A percentile compares a stretch with the other conserved stretches of the same genome.
These are phyloP conservation scores for Nephrocerus scutellatus DNA, from an alignment of 2,888 invertebrate genomes.

Conservation along the genomic window DNA sequence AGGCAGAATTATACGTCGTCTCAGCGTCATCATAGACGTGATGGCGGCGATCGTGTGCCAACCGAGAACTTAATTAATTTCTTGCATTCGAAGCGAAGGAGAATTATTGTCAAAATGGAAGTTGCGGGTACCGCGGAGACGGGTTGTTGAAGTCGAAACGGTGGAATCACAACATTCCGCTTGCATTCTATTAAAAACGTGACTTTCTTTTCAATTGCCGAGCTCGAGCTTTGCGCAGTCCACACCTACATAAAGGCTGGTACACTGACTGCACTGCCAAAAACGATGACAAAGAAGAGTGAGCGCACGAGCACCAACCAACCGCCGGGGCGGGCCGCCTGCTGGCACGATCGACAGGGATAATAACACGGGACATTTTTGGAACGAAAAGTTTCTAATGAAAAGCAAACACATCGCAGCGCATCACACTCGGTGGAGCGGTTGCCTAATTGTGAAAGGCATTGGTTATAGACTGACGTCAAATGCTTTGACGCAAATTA, in stretches of 20 bases:
- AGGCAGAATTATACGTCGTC: too few relatives aligned
- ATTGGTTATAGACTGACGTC: too few relatives aligned
- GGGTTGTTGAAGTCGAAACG: too few relatives aligned
- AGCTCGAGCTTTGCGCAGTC: background rate
- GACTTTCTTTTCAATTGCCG: conserved; percentile 23
- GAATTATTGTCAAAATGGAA: too few relatives aligned
- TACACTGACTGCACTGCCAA: conserved; percentile 3
- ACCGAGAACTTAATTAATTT: too few relatives aligned
- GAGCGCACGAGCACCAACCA: background rate
- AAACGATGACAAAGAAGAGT: conserved; percentile 1
- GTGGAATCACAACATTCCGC: too few relatives aligned
- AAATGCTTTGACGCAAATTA: too few relatives aligned
- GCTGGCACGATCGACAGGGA: conserved; percentile 6
- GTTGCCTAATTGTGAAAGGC: too few relatives aligned
- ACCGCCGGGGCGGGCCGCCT: conserved; percentile 17
- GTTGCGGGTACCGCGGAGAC: too few relatives aligned
- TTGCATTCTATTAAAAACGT: conserved; percentile 29
- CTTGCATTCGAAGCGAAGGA: too few relatives aligned
- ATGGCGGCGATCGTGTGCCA: too few relatives aligned
- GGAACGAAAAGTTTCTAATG: conserved; percentile 39
- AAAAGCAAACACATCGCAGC: conserved; percentile 41
- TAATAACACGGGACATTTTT: conserved; percentile 27
- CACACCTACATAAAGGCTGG: background rate
- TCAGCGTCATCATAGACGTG: conserved; percentile 15
- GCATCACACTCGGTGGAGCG: too few relatives aligned